A percentile compares a stretch with the other conserved stretches of the same genome.
Evolutionary conservation across 2,797 vertebrate genomes (phyloP).

Genomic region (Tangara arthus): DNA sequence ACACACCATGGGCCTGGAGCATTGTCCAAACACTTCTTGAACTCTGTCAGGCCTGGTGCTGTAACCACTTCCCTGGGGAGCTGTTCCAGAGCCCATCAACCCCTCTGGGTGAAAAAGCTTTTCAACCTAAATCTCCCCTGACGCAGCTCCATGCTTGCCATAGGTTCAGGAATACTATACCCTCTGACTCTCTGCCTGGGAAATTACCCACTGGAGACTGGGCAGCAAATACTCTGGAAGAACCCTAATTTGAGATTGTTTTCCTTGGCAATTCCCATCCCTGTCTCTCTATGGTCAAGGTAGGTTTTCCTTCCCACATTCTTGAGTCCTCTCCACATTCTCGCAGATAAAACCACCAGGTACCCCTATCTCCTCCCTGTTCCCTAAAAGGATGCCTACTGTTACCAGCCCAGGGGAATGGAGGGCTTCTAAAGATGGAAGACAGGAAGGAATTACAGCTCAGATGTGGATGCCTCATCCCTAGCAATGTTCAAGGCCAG

Average conservation of each 20-base stretch:
- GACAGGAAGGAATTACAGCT: background rate
- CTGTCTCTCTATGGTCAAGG: too few species aligned
- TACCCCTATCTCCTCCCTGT: background rate
- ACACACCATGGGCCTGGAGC: background rate
- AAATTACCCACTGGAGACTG: background rate
- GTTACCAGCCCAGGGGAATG: background rate
- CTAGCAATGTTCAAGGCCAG: background rate
- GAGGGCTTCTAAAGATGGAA: rapidly evolving
- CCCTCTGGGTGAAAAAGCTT: rapidly evolving
- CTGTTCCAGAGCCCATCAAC: background rate
- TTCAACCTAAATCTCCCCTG: background rate
- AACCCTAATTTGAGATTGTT: background rate
- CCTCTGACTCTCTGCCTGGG: background rate
- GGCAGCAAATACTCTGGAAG: background rate
- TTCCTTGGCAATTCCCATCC: background rate
- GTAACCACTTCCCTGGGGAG: background rate
- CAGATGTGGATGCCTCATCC: background rate
- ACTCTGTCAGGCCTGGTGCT: background rate
- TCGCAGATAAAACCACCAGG: rapidly evolving
- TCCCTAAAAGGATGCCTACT: background rate
- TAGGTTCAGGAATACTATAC: background rate
- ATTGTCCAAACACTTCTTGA: background rate
- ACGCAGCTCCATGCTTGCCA: background rate
- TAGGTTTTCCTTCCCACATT: rapidly evolving
- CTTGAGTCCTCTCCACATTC: background rate